A percentile compares a stretch with the other conserved stretches of the same genome.
Evolutionary conservation across 1,140 invertebrate species (phyloP).

Genomic region (Rhopalosiphum padi): DNA sequence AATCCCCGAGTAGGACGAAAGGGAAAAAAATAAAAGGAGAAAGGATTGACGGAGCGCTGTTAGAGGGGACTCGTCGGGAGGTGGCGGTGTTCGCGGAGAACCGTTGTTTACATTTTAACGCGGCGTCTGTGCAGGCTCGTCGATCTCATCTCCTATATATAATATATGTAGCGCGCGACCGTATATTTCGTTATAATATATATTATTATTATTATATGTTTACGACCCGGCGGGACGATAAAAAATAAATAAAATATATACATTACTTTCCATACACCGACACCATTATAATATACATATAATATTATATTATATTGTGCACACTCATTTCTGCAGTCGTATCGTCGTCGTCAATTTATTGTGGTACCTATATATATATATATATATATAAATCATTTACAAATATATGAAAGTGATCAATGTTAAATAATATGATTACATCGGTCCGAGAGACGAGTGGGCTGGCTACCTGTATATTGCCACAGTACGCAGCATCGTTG

Average conservation of each 20-base stretch:
- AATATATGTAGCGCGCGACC: background rate
- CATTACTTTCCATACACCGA: background rate
- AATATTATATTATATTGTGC: too few relatives aligned
- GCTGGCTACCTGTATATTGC: background rate
- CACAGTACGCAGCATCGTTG: background rate
- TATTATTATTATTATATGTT: constrained; percentile 22
- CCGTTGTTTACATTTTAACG: constrained; percentile 44
- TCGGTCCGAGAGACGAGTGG: background rate
- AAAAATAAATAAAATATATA: background rate
- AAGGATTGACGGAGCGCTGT: background rate
- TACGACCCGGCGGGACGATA: constrained; percentile 26
- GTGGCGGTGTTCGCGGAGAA: background rate
- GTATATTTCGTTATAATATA: constrained; percentile 24
- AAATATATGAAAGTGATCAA: background rate
- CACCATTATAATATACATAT: background rate
- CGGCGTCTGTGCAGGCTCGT: background rate
- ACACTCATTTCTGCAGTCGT: background rate
- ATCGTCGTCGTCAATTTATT: background rate
- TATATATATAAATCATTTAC: background rate
- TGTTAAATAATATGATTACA: background rate
- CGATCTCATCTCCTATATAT: background rate
- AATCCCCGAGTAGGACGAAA: background rate
- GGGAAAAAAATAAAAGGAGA: background rate
- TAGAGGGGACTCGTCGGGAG: too few relatives aligned
- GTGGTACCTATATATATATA: background rate